Conservation (phyloP, 2,888 invertebrate species). For the Acrocera orbiculus region DNA sequence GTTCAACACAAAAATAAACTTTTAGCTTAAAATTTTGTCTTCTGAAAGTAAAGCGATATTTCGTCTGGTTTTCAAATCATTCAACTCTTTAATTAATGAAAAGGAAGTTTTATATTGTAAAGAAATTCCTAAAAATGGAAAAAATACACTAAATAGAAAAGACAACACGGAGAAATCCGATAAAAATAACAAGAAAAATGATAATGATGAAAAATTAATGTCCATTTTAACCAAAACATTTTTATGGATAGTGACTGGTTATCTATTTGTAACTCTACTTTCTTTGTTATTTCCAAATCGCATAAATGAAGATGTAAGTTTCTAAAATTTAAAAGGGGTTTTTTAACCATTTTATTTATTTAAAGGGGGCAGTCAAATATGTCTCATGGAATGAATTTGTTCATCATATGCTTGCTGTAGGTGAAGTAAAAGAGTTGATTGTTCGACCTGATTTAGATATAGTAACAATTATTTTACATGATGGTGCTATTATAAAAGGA, state of each 20-base stretch:
- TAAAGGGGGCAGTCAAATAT: conserved; percentile 37
- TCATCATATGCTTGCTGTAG: conserved; percentile 82
- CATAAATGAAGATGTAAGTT: conserved; percentile 50
- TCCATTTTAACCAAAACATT: conserved; percentile 56
- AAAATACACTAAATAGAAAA: too few species aligned
- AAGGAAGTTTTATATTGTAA: too few species aligned
- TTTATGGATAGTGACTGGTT: conserved; percentile 64
- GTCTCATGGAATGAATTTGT: conserved; percentile 96
- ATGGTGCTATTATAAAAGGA: conserved; percentile 76
- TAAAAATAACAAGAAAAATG: conserved; percentile 35
- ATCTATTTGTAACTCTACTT: conserved; percentile 53
- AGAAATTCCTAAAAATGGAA: too few species aligned
- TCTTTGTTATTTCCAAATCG: conserved; percentile 53
- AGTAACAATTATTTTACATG: conserved; percentile 67
- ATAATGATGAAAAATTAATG: conserved; percentile 51
- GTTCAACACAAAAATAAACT: too few species aligned
- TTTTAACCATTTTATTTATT: background rate
- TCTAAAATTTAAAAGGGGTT: conserved; percentile 2
- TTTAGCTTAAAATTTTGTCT: too few species aligned
- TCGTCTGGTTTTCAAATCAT: too few species aligned
- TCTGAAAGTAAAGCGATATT: too few species aligned
- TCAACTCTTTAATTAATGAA: too few species aligned
- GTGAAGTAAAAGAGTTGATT: conserved; percentile 81
- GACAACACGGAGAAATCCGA: conserved; percentile 8
- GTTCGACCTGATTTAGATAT: conserved; percentile 71